Evolutionary conservation across 2,113 vertebrate genomes (phyloP), one percentile per base, ranked within the genome.

Genomic region (Tapirus terrestris): DNA sequence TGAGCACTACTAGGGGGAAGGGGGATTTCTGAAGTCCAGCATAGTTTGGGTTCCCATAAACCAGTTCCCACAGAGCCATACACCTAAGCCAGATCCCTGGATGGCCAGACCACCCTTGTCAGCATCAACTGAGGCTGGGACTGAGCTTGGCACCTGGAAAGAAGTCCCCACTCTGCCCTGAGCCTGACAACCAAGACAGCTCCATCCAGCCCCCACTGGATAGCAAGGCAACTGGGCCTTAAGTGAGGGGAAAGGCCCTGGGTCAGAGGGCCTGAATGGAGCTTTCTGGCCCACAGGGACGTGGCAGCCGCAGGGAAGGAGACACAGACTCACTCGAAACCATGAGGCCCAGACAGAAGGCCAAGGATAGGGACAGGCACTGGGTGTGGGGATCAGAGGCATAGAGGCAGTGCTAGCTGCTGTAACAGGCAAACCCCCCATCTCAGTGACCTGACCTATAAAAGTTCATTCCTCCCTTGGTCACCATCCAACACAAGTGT

Each of bases 401-500:
- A 16, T 67, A 53, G 51, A 67, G 48, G 12, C 18, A 39, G 27
- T 0, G 2, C 45, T 13, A 14, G 51, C 45, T n/a, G 60, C 81
- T 31, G 0, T 61, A 84, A 93, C 7, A 27, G 39, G 77, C 18
- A 67, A 73, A 2, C 3, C 29, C 67, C 29, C 5, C 25, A 3
- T 12, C 25, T 21, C 79, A 6, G 25, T n/a, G 58, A 53, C 14
- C 48, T 67, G 51, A 39, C 48, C 56, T 39, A 6, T 27, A 8
- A 27, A 86, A 76, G 43, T 63, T 39, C 70, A 9, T 33, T n/a
- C 88, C 93, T n/a, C 58, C 14, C 61, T 89, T 63, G 33, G 68
- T 56, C 0, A 5, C 13, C 8, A 18, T 33, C 53, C 17, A 13
- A 2, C 0, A 0, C 31, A 2, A 84, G 31, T 0, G 0, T 8